Evolutionary conservation across 2,888 invertebrate species (phyloP), one percentile per base, ranked within the genome.

Genomic region (Heliconius sara): DNA sequence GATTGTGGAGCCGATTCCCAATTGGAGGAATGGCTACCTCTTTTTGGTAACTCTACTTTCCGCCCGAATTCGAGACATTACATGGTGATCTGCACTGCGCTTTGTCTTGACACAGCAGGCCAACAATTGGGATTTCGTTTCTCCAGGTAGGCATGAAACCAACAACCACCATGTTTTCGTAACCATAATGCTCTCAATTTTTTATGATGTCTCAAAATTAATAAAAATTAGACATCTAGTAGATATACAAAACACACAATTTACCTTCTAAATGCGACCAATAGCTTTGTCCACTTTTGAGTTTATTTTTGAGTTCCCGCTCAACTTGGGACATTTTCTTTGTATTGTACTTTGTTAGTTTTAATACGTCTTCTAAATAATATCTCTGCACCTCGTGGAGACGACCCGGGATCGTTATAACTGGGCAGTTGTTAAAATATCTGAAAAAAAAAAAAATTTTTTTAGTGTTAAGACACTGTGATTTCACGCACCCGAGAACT

Each of bases 381-480:
- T 96, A 97, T 34, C 97, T 96, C 83, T 97, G 96, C 0, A 99
- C 98, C 2, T 97, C 96, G 91, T 96, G 97, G 73, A 96, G 91
- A 57, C 97, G 96, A 0, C 98, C 98, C 63, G 98, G 97, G 78
- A 98, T 97, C 57, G 95, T 96, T 57, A 98, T 94, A 34, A 98
- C 96, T 0, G 97, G 97, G 84, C 98, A 97, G 86, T 96, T 96
- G 88, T 96, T 96, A 91, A 99, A 99, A 91, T 99, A 99, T 63
- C 95, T 39, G 34, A 39, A 34, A 34, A 9, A 6, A 34, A 34
- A 34, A 34, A 34, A 34, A 34, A 1, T 5, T 2, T 3, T 3
- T 4, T 30, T 34, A 63, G n/a, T 63, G 4, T 63, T 25, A 63
- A 63, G 57, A n/a, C n/a, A 57, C 9, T 57, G 19, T n/a, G n/a